Percentiles rank a stretch among this genome's conserved stretches.
Evolutionary conservation across 2,888 invertebrate genomes (phyloP).

Genomic region (Pseudococcus jackbeardsleyi): DNA sequence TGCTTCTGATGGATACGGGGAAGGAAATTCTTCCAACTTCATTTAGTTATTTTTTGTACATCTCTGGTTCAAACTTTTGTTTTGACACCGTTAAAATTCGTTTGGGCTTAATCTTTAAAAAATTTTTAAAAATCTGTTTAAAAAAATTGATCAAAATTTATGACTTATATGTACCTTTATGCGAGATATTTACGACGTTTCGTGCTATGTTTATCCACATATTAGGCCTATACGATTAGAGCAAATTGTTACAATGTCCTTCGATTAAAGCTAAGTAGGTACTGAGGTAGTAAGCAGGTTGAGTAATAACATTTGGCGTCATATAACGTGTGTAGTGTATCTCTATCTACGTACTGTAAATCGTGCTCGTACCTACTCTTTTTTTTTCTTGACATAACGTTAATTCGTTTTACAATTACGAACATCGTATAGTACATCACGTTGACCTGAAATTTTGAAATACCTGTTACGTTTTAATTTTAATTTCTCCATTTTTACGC

Average conservation of each 20-base stretch:
- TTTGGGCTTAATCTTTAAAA: too few species aligned
- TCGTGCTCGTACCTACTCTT: constrained; percentile 16
- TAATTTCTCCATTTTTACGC: neutral
- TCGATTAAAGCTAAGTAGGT: constrained; percentile 28
- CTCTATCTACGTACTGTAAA: constrained; percentile 11
- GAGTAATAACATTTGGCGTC: constrained; percentile 19
- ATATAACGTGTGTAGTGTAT: neutral
- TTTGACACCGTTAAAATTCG: too few species aligned
- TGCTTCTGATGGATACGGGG: too few species aligned
- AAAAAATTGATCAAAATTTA: neutral
- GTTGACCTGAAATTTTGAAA: neutral
- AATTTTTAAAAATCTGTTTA: neutral
- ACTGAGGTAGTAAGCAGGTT: neutral
- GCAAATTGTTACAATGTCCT: constrained; percentile 23
- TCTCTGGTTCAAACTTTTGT: too few species aligned
- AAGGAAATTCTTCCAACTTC: too few species aligned
- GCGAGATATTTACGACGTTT: neutral
- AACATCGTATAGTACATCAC: constrained; percentile 28
- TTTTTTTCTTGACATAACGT: constrained; percentile 21
- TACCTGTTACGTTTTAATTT: constrained; percentile 1
- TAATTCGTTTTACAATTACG: constrained; percentile 28
- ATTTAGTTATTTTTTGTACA: too few species aligned
- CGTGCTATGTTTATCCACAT: neutral
- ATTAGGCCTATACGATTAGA: constrained; percentile 3
- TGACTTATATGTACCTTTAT: too few species aligned